A percentile compares a stretch with the other conserved stretches of the same genome.
phyloP scores from a whole-genome alignment of 2,888 invertebrate genomes.

The Papilio gigon region DNA sequence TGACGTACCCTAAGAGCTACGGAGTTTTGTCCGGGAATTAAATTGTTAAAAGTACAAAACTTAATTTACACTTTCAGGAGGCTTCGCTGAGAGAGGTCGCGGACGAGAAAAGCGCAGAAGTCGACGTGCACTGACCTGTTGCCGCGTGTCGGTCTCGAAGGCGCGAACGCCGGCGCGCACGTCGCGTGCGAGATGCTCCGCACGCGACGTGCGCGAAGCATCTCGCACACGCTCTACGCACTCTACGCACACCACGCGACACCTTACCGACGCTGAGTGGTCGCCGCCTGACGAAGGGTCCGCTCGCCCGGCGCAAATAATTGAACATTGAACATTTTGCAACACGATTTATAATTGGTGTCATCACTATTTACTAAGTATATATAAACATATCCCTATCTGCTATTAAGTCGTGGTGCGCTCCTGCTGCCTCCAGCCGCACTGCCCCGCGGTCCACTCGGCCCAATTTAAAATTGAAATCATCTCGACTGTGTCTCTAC shows the following conservation, averaged over 20 bases:
- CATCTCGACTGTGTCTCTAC: conserved; percentile 14
- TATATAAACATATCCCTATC: not conserved
- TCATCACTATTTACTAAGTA: not conserved
- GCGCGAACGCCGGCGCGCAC: conserved; percentile 87
- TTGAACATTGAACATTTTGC: too few species aligned
- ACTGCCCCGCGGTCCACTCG: not conserved
- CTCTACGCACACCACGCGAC: conserved; percentile 72
- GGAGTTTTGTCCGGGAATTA: not conserved
- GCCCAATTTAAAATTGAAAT: conserved; percentile 33
- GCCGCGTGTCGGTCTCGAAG: conserved; percentile 88
- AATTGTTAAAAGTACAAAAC: not conserved
- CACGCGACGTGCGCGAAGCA: conserved; percentile 88
- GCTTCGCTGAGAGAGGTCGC: not conserved
- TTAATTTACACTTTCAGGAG: not conserved
- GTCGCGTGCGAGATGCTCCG: conserved; percentile 46
- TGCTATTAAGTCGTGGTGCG: not conserved
- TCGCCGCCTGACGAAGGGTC: too few species aligned
- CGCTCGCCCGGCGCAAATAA: too few species aligned
- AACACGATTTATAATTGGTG: too few species aligned
- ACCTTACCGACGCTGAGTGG: not conserved
- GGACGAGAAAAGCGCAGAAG: not conserved
- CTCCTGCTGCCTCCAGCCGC: not conserved
- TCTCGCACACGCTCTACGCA: too few species aligned
- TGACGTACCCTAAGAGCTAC: not conserved
- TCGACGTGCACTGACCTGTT: conserved; percentile 83